Evolutionary conservation across 2,113 vertebrate genomes (phyloP).

Genomic region (Rousettus leschenaultii): DNA sequence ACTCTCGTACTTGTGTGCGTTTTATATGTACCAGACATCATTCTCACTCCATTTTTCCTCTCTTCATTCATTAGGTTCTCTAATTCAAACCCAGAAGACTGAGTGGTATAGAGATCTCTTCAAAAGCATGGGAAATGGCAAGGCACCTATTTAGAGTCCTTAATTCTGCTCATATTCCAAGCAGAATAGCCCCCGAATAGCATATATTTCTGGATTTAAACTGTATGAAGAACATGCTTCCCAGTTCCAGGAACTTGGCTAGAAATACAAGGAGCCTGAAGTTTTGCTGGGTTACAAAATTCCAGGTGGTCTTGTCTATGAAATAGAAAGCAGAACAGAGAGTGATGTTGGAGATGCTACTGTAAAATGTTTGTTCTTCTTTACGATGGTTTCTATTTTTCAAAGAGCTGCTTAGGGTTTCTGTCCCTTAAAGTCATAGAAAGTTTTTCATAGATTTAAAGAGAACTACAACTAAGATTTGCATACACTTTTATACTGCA

Average conservation of each 20-base stretch:
- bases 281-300: neutral
- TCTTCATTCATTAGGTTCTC: neutral
- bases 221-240: neutral
- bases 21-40: neutral
- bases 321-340: neutral
- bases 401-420: neutral
- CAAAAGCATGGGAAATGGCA: neutral
- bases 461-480: slow-evolving; percentile 47
- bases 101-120: neutral
- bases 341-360: neutral
- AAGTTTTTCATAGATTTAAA: slow-evolving; percentile 53
- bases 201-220: neutral
- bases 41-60: neutral
- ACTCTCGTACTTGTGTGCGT: neutral
- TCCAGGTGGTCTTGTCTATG: neutral
- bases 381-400: neutral
- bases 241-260: neutral
- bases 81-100: neutral
- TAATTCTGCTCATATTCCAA: neutral
- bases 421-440: slow-evolving; percentile 25
- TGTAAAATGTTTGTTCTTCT: neutral
- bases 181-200: neutral
- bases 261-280: neutral
- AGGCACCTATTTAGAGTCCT: neutral
- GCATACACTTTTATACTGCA: slow-evolving; percentile 14